A percentile compares a stretch with the other conserved stretches of the same genome.
Conservation (phyloP, 37 sponge, comb jelly and placozoan genomes). For the Cliona cf. orientalis region DNA sequence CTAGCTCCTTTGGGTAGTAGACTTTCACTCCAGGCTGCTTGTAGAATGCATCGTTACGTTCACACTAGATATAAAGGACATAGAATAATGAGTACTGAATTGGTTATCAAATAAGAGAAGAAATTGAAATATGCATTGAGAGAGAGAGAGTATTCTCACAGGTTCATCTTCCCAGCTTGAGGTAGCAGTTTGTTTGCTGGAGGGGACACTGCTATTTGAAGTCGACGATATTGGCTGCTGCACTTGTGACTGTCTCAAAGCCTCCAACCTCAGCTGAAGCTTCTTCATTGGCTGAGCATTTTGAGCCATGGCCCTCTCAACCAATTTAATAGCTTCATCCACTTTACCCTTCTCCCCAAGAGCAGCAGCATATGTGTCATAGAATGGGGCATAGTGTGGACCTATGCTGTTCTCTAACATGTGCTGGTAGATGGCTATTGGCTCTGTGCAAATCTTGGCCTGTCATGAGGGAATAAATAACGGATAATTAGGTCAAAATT, state of each 20-base stretch:
- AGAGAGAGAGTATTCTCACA: too few relatives aligned
- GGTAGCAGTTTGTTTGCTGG: background rate
- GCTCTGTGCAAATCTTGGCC: background rate
- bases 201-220: background rate
- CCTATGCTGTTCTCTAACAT: background rate
- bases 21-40: background rate
- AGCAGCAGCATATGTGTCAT: background rate
- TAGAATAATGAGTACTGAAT: too few relatives aligned
- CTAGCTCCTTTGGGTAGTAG: background rate
- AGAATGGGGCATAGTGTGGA: background rate
- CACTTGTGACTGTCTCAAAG: background rate
- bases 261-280: background rate
- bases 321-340: background rate
- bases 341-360: background rate
- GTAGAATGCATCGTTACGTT: background rate
- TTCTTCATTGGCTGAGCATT: background rate
- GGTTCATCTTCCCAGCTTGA: too few relatives aligned
- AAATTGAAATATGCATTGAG: background rate
- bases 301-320: background rate
- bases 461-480: background rate
- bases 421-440: background rate
- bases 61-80: too few relatives aligned
- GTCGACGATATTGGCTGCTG: background rate
- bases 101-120: background rate
- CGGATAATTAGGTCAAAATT: too few relatives aligned